These are phyloP conservation scores for Papilio xuthus DNA, from an alignment of 1,140 invertebrate species.

Conservation along the genomic window DNA sequence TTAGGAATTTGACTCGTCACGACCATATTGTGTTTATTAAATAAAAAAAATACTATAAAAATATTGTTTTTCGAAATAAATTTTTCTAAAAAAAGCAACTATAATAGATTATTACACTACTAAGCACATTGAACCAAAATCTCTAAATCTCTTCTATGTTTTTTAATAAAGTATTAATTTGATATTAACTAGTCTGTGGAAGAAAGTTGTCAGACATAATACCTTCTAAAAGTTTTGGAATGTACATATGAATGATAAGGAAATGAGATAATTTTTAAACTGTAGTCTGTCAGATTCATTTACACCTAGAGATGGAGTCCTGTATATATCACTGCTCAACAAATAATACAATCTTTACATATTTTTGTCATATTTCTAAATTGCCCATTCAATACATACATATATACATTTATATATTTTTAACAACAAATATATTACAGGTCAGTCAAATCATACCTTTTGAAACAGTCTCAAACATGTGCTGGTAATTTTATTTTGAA, in stretches of 20 bases:
- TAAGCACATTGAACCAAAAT: constrained; percentile 33
- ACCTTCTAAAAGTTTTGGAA: not conserved
- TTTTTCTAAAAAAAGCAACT: constrained; percentile 46
- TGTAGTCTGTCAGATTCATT: not conserved
- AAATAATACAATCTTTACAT: not conserved
- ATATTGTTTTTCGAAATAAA: constrained; percentile 66
- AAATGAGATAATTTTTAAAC: not conserved
- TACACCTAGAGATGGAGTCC: constrained; percentile 3
- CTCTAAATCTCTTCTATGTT: constrained; percentile 42
- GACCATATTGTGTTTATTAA: constrained; percentile 54
- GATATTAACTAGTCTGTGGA: constrained; percentile 27
- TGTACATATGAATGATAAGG: not conserved
- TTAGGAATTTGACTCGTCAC: constrained; percentile 46
- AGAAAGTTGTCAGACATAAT: constrained; percentile 16
- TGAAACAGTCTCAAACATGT: not conserved
- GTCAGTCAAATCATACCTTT: not conserved
- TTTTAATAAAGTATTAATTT: not conserved
- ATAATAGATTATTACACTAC: constrained; percentile 40
- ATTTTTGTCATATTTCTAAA: not conserved
- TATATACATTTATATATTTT: not conserved
- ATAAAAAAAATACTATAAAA: constrained; percentile 68
- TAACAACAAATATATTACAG: not conserved
- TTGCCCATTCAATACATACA: constrained; percentile 10
- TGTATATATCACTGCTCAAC: constrained; percentile 4
- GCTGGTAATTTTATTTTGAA: not conserved